Percentiles rank a stretch among this genome's conserved stretches.
Evolutionary conservation across 2,888 invertebrate species (phyloP).

Genomic region (Xylocampa areola): DNA sequence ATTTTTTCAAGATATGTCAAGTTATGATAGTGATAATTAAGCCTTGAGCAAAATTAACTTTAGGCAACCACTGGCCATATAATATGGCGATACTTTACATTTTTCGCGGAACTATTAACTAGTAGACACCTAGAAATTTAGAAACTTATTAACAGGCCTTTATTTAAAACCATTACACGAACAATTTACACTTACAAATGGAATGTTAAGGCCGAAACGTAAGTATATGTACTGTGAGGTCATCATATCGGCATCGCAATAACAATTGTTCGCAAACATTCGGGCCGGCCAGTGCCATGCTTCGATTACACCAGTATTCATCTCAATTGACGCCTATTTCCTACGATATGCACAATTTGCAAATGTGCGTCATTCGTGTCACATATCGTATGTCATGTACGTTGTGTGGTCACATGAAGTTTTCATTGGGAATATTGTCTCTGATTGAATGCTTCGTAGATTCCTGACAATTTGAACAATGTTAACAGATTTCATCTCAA

Average conservation of each 20-base stretch:
- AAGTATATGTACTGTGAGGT: slow-evolving; percentile 61
- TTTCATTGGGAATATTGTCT: slow-evolving; percentile 23
- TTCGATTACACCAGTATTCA: slow-evolving; percentile 73
- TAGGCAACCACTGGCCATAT: slow-evolving; percentile 8
- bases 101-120: slow-evolving; percentile 16
- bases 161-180: slow-evolving; percentile 3
- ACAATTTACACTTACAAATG: slow-evolving; percentile 6
- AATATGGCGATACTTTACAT: slow-evolving; percentile 28
- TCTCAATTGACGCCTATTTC: slow-evolving; percentile 74
- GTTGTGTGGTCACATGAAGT: slow-evolving; percentile 33
- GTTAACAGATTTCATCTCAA: background rate
- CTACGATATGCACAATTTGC: slow-evolving; percentile 51
- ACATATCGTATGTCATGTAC: slow-evolving; percentile 27
- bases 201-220: slow-evolving; percentile 8
- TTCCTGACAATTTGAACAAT: background rate
- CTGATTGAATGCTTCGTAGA: slow-evolving; percentile 24
- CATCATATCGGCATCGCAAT: slow-evolving; percentile 62
- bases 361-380: slow-evolving; percentile 47
- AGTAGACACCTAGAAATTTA: slow-evolving; percentile 1
- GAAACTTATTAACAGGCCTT: slow-evolving; percentile 1
- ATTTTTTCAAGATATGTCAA: slow-evolving; percentile 11
- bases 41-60: slow-evolving; percentile 12
- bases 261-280: slow-evolving; percentile 69
- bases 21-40: slow-evolving; percentile 12
- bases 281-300: slow-evolving; percentile 65